Evolutionary conservation across 2,797 vertebrate genomes (phyloP).

Genomic region (Synanceia verrucosa): DNA sequence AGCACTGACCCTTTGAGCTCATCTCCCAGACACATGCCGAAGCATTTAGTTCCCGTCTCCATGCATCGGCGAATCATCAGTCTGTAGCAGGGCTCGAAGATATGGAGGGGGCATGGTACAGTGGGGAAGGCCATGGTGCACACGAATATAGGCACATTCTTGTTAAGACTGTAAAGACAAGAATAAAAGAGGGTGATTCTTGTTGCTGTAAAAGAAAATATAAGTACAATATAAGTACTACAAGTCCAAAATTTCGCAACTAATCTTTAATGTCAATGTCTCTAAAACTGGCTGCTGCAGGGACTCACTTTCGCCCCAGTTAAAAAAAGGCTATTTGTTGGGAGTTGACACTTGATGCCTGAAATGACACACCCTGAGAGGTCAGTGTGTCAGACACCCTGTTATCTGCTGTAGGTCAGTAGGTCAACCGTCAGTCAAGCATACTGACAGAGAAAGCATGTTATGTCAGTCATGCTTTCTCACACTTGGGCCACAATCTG

Average conservation of each 20-base stretch:
- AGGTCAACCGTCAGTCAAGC: constrained; percentile 26
- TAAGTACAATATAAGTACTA: not conserved
- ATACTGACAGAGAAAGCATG: not conserved
- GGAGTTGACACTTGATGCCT: constrained; percentile 14
- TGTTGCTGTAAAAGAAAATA: no score
- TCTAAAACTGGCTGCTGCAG: not conserved
- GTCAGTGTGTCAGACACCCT: constrained; percentile 32
- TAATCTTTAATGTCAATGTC: not conserved
- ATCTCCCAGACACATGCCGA: constrained; percentile 94
- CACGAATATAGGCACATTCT: constrained; percentile 95
- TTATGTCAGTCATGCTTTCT: not conserved
- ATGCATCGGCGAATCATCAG: constrained; percentile 94
- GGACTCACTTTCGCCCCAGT: not conserved
- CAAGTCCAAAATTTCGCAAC: not conserved
- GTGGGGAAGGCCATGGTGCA: constrained; percentile 96
- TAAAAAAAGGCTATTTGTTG: not conserved
- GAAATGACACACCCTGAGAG: not conserved
- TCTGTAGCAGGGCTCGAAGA: constrained; percentile 92
- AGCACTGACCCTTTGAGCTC: constrained; percentile 84
- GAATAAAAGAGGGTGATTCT: not conserved
- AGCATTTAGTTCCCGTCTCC: constrained; percentile 92
- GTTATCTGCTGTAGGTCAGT: constrained; percentile 34
- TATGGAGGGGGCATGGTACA: constrained; percentile 91
- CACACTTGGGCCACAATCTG: not conserved
- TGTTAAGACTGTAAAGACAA: constrained; percentile 85